Evolutionary conservation across 2,888 invertebrate species (phyloP).

Genomic region (Cecidostiba fungosa): DNA sequence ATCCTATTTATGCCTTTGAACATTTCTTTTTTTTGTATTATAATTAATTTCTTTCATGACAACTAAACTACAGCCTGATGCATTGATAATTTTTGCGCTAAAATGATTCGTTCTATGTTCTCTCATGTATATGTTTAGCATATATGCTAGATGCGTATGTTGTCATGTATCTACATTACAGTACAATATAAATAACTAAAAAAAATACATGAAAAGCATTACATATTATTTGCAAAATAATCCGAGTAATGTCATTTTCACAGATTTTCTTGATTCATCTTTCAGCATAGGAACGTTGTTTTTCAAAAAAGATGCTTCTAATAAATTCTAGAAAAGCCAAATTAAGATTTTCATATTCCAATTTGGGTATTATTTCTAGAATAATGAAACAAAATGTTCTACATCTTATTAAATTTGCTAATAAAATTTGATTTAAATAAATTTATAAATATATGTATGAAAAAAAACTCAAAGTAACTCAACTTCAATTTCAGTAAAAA

Average conservation of each 20-base stretch:
- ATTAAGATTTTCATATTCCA: background rate
- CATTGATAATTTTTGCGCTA: conserved; percentile 13
- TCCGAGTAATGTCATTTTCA: conserved; percentile 21
- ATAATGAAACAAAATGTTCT: background rate
- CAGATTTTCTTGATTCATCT: conserved; percentile 11
- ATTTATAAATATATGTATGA: background rate
- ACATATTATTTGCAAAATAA: conserved; percentile 36
- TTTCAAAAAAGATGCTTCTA: conserved; percentile 23
- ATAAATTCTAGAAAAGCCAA: conserved; percentile 9
- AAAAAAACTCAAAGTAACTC: conserved; percentile 12
- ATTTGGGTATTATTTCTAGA: background rate
- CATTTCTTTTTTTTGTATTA: background rate
- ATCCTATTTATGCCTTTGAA: conserved; percentile 23
- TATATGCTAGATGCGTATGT: conserved; percentile 2
- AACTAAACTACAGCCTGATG: conserved; percentile 31
- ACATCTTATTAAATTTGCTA: conserved; percentile 1
- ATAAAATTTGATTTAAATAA: conserved; percentile 15
- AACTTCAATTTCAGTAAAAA: background rate
- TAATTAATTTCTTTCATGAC: conserved; percentile 4
- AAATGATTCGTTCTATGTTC: conserved; percentile 28
- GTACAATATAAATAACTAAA: conserved; percentile 19
- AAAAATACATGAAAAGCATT: conserved; percentile 38
- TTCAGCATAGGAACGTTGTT: conserved; percentile 57
- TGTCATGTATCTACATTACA: conserved; percentile 38
- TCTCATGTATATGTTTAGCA: conserved; percentile 28